phyloP scores from a whole-genome alignment of 2,888 invertebrate species.

The Archaeoteleia sp. region DNA sequence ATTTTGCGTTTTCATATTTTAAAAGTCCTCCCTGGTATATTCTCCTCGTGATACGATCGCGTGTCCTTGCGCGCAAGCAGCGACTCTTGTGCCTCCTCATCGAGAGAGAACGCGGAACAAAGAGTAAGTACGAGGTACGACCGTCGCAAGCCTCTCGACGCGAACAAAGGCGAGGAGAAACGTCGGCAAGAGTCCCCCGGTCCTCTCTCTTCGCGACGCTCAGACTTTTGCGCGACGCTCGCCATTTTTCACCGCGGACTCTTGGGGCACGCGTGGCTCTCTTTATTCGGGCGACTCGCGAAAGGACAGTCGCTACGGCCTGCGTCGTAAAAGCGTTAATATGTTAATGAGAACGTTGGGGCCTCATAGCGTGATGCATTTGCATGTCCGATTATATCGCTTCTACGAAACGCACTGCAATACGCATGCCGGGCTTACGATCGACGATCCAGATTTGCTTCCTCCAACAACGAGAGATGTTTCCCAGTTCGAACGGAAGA shows the following conservation, averaged over 20 bases:
- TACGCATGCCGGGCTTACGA: too few relatives aligned
- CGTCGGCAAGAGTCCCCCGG: too few relatives aligned
- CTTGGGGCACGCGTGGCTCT: slow-evolving; percentile 1
- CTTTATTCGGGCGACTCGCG: slow-evolving; percentile 1
- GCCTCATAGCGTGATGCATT: slow-evolving; percentile 8
- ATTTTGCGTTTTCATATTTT: slow-evolving; percentile 39
- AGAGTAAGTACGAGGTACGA: slow-evolving; percentile 15
- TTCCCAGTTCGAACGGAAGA: too few relatives aligned
- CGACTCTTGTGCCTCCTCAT: slow-evolving; percentile 21
- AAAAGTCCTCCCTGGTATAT: slow-evolving; percentile 26
- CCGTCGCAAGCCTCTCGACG: slow-evolving; percentile 2
- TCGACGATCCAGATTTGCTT: too few relatives aligned
- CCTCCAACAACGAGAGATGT: too few relatives aligned
- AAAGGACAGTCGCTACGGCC: neutral
- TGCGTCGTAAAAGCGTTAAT: slow-evolving; percentile 18
- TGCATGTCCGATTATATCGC: slow-evolving; percentile 11
- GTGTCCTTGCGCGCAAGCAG: slow-evolving; percentile 42
- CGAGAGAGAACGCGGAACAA: slow-evolving; percentile 32
- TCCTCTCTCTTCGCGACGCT: neutral
- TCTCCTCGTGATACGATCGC: slow-evolving; percentile 31
- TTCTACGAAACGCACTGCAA: neutral
- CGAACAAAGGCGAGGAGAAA: slow-evolving; percentile 2
- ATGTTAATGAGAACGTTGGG: slow-evolving; percentile 24
- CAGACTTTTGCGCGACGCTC: neutral
- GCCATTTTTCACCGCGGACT: neutral